Conservation (phyloP, 2,888 invertebrate genomes). For the Machimus rusticus region DNA sequence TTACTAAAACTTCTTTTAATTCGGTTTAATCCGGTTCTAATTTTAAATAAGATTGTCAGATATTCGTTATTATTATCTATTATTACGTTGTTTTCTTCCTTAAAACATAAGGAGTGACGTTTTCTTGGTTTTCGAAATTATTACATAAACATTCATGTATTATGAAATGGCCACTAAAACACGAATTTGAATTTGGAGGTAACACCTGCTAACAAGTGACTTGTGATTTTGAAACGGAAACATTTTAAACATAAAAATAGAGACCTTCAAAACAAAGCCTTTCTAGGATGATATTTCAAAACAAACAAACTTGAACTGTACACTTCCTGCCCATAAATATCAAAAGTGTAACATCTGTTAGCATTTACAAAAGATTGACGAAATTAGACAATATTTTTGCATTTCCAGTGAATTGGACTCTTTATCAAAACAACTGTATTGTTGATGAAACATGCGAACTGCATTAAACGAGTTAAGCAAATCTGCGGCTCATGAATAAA, state of each 20-base stretch:
- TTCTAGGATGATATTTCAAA: background rate
- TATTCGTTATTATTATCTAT: no score
- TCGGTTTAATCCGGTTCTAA: no score
- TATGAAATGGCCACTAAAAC: no score
- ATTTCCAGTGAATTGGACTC: background rate
- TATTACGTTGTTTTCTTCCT: no score
- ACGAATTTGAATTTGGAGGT: background rate
- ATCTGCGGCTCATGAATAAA: background rate
- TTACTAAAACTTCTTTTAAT: no score
- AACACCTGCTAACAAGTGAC: background rate
- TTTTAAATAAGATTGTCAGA: no score
- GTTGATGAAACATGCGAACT: background rate
- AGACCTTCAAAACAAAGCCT: background rate
- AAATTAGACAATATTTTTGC: background rate
- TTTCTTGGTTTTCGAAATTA: no score
- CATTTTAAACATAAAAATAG: background rate
- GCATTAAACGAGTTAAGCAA: background rate
- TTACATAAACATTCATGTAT: no score
- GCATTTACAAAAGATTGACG: background rate
- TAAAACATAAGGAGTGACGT: no score
- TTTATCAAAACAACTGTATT: background rate
- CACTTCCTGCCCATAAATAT: background rate
- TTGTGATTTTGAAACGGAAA: background rate
- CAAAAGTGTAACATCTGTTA: background rate
- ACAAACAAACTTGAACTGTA: background rate